These are phyloP conservation scores for Gorsachius goisagi DNA, from an alignment of 2,113 vertebrate genomes.

Conservation along the genomic window DNA sequence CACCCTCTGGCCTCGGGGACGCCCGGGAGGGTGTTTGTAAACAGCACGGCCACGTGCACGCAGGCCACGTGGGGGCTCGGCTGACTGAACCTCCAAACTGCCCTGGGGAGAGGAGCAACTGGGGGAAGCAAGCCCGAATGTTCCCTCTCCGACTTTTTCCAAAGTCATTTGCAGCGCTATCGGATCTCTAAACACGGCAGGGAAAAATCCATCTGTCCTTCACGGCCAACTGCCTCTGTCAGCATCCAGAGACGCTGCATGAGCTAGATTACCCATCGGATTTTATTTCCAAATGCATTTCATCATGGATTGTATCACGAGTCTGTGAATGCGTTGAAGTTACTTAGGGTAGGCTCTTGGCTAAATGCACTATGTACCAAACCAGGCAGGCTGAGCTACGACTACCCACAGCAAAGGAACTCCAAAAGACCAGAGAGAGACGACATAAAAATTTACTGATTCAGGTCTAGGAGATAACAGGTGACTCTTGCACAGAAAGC, in stretches of 20 bases:
- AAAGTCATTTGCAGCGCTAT: not conserved
- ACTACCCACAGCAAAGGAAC: not conserved
- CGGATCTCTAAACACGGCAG: not conserved
- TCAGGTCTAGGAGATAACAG: not conserved
- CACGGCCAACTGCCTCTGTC: not conserved
- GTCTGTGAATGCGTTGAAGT: not conserved
- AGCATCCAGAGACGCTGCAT: not conserved
- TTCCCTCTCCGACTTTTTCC: not conserved
- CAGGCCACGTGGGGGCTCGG: not conserved
- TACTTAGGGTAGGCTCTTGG: not conserved
- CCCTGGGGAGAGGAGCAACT: not conserved
- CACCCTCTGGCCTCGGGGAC: not conserved
- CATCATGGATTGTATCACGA: not conserved
- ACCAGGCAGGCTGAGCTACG: not conserved
- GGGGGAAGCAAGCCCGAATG: not conserved
- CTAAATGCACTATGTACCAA: not conserved
- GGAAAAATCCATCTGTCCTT: constrained; percentile 10
- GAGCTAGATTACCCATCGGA: not conserved
- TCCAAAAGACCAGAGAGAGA: not conserved
- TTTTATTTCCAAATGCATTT: constrained; percentile 30
- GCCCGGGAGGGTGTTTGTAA: constrained; percentile 65
- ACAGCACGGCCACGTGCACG: not conserved
- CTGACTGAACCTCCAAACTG: not conserved
- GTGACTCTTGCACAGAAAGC: not conserved
- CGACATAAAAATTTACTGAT: not conserved